Percentiles rank a stretch among this genome's conserved stretches.
These are phyloP conservation scores for Cyphomyrus discorhynchus DNA, from an alignment of 2,113 vertebrate genomes.

Conservation along the genomic window DNA sequence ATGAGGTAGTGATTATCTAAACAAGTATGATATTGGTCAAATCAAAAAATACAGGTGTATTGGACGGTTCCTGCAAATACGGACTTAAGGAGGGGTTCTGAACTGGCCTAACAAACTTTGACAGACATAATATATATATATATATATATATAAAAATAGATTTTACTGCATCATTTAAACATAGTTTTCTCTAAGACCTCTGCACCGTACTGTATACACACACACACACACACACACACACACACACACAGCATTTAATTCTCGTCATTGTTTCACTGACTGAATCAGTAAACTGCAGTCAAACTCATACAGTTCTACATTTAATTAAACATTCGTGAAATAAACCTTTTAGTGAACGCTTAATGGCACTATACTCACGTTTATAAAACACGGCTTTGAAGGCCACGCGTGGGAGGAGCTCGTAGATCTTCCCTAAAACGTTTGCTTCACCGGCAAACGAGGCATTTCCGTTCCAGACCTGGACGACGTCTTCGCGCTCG, in stretches of 20 bases:
- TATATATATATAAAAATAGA: too few species aligned
- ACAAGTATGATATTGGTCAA: not conserved
- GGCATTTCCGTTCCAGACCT: slow-evolving; percentile 95
- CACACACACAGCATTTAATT: not conserved
- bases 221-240: not conserved
- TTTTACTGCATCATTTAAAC: not conserved
- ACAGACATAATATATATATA: not conserved
- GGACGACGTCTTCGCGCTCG: slow-evolving; percentile 84
- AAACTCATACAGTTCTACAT: not conserved
- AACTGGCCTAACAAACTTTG: not conserved
- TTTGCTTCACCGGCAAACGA: slow-evolving; percentile 76
- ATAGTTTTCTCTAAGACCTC: not conserved
- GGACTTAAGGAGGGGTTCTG: not conserved
- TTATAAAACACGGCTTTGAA: slow-evolving; percentile 97
- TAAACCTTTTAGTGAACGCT: not conserved
- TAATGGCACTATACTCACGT: slow-evolving; percentile 67
- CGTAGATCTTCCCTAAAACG: slow-evolving; percentile 78
- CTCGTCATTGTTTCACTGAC: not conserved
- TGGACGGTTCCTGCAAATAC: not conserved
- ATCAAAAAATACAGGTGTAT: not conserved
- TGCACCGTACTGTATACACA: not conserved
- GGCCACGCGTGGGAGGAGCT: slow-evolving; percentile 78
- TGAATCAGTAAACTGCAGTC: not conserved
- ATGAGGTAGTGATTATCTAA: not conserved
- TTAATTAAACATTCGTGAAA: not conserved